These are phyloP conservation scores for Drosophila triauraria DNA, from an alignment of 1,140 invertebrate genomes.

Conservation along the genomic window DNA sequence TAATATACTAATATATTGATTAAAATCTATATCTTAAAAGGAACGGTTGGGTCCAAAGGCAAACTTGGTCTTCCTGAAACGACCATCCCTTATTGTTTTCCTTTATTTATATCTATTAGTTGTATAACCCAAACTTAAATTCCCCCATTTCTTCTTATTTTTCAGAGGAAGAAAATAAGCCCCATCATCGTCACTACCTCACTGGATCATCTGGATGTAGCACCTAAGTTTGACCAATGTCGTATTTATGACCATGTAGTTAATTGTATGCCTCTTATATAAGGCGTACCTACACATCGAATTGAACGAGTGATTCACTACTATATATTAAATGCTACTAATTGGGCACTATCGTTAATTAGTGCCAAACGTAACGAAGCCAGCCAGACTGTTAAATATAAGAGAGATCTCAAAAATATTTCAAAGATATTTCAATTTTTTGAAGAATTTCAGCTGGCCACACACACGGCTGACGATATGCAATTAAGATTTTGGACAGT, in stretches of 20 bases:
- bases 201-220: slow-evolving; percentile 3
- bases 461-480: slow-evolving; percentile 25
- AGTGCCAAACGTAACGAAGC: slow-evolving; percentile 1
- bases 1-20: too few relatives aligned
- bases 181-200: slow-evolving; percentile 27
- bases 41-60: too few relatives aligned
- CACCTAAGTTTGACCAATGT: slow-evolving; percentile 3
- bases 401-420: slow-evolving; percentile 18
- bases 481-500: slow-evolving; percentile 38
- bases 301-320: slow-evolving; percentile 3
- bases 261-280: slow-evolving; percentile 2
- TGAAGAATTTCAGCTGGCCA: slow-evolving; percentile 12
- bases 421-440: slow-evolving; percentile 6
- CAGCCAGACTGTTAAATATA: slow-evolving; percentile 51
- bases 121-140: neutral
- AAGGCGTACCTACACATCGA: slow-evolving; percentile 10
- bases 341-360: slow-evolving; percentile 24
- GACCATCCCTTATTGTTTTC: neutral
- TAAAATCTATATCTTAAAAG: too few relatives aligned
- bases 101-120: too few relatives aligned
- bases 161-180: neutral
- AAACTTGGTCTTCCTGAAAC: too few relatives aligned
- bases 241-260: slow-evolving; percentile 6
- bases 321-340: slow-evolving; percentile 20
- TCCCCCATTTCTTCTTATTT: neutral